A percentile compares a stretch with the other conserved stretches of the same genome.
Conservation (phyloP, 2,797 vertebrate genomes). For the Phalanger gymnotis region DNA sequence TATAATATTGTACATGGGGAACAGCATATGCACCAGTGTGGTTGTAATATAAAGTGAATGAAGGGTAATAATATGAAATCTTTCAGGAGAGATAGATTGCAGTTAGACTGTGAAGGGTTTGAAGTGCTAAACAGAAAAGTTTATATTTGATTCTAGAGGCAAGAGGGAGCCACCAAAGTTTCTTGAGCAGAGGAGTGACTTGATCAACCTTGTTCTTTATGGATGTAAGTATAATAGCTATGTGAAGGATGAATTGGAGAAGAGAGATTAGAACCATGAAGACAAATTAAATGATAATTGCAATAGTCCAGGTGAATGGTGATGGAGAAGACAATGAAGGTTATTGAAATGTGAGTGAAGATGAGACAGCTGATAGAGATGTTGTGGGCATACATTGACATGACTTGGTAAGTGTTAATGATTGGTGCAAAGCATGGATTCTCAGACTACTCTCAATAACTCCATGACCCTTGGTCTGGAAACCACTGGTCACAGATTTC, state of each 20-base stretch:
- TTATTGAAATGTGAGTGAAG: not conserved
- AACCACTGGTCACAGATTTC: not conserved
- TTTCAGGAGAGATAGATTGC: not conserved
- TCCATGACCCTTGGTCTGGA: not conserved
- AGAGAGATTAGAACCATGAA: not conserved
- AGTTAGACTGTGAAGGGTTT: not conserved
- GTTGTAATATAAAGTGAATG: not conserved
- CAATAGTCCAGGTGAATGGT: not conserved
- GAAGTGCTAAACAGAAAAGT: not conserved
- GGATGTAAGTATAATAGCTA: not conserved
- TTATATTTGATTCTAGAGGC: not conserved
- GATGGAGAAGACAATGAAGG: not conserved
- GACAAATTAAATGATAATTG: not conserved
- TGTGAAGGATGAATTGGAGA: not conserved
- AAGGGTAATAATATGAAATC: not conserved
- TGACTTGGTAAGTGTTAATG: not conserved
- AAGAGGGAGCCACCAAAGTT: not conserved
- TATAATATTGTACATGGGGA: not conserved
- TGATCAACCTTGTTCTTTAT: not conserved
- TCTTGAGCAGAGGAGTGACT: not conserved
- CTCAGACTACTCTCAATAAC: not conserved
- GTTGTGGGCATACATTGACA: not conserved
- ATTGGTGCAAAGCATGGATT: not conserved
- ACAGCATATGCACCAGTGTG: not conserved
- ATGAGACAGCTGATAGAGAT: not conserved